Conservation (phyloP, 1,140 invertebrate species). For the Daktulosphaira vitifoliae region DNA sequence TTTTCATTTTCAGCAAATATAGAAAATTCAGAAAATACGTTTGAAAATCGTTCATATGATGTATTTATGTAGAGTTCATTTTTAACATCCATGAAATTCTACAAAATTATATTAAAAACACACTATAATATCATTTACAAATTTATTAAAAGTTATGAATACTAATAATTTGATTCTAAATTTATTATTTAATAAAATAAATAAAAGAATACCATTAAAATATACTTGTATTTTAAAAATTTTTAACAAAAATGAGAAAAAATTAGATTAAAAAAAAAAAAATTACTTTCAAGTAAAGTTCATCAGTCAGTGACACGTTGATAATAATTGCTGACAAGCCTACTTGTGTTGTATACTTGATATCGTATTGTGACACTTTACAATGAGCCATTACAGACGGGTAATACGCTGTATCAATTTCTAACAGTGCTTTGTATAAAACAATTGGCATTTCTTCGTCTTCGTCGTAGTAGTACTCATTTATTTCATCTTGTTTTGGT, state of each 20-base stretch:
- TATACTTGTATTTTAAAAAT: too few relatives aligned
- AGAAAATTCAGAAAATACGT: constrained; percentile 11
- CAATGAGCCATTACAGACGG: constrained; percentile 51
- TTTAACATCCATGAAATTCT: constrained; percentile 32
- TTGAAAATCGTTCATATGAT: constrained; percentile 18
- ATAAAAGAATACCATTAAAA: too few relatives aligned
- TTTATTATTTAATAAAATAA: too few relatives aligned
- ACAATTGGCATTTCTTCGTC: constrained; percentile 6
- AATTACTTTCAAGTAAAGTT: constrained; percentile 44
- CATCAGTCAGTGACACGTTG: constrained; percentile 49
- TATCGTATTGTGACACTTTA: constrained; percentile 51
- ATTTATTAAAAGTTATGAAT: too few relatives aligned
- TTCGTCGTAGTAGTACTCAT: constrained; percentile 23
- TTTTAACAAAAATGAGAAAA: too few relatives aligned
- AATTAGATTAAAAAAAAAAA: too few relatives aligned
- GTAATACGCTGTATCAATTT: constrained; percentile 55
- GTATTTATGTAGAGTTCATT: constrained; percentile 25
- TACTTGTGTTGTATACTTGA: constrained; percentile 46
- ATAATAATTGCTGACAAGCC: constrained; percentile 46
- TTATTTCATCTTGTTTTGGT: constrained; percentile 14
- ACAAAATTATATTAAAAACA: neutral
- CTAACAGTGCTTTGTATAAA: constrained; percentile 49
- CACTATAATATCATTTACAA: too few relatives aligned
- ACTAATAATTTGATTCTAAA: too few relatives aligned
- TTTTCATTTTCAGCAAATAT: constrained; percentile 17